Evolutionary conservation across 92 coral and sea anemone genomes (phyloP).

Genomic region (Galaxea fascicularis): DNA sequence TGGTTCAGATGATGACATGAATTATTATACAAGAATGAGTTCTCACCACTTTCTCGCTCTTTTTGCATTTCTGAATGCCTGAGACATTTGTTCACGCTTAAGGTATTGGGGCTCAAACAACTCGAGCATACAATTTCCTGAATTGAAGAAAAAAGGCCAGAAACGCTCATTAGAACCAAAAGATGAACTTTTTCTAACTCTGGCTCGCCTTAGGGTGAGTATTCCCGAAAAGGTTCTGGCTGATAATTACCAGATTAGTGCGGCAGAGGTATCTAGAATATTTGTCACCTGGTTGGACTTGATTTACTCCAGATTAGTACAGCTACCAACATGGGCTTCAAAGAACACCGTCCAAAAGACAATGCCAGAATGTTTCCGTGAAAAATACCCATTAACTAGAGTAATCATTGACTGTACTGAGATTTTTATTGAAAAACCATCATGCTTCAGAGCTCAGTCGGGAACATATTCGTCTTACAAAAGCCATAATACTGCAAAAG

Average conservation of each 20-base stretch:
- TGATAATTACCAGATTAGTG: conserved; percentile 21
- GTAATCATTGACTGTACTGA: conserved; percentile 57
- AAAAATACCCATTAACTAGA: conserved; percentile 34
- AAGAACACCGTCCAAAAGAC: conserved; percentile 33
- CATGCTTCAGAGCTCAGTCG: conserved; percentile 23
- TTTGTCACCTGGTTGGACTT: conserved; percentile 41
- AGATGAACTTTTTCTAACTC: too few species aligned
- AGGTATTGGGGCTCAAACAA: conserved; percentile 23
- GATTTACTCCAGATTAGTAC: conserved; percentile 38
- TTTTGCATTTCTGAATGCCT: too few species aligned
- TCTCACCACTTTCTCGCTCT: not conserved
- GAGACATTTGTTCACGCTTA: too few species aligned
- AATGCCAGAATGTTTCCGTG: conserved; percentile 42
- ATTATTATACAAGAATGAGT: conserved; percentile 34
- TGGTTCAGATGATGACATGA: conserved; percentile 21
- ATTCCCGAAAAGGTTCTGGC: conserved; percentile 26
- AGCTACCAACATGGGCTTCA: too few species aligned
- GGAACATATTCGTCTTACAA: conserved; percentile 38
- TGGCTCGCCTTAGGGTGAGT: too few species aligned
- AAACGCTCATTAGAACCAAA: conserved; percentile 5
- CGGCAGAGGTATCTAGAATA: conserved; percentile 7
- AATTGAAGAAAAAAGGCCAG: not conserved
- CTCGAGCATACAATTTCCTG: conserved; percentile 5
- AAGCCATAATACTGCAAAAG: conserved; percentile 37
- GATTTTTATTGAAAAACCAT: too few species aligned